Evolutionary conservation across 1,140 invertebrate species (phyloP).

Genomic region (Leptinotarsa undecemlineata): DNA sequence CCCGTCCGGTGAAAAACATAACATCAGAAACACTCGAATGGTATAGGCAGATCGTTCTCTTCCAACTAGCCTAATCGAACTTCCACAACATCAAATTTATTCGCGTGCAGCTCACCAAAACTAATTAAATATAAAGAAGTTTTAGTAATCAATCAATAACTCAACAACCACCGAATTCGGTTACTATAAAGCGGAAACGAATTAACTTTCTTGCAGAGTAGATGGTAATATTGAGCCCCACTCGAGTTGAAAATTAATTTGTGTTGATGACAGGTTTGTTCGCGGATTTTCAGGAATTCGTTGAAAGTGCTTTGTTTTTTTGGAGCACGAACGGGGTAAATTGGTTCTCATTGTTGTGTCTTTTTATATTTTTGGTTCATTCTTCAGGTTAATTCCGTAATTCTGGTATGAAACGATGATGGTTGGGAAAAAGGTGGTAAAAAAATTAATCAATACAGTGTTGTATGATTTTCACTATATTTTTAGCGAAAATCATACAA

Average conservation of each 20-base stretch:
- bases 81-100: slow-evolving; percentile 8
- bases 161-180: slow-evolving; percentile 1
- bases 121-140: slow-evolving; percentile 20
- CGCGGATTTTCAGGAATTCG: neutral
- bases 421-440: too few relatives aligned
- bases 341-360: too few relatives aligned
- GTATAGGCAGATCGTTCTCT: neutral
- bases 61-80: slow-evolving; percentile 14
- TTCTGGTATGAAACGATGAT: too few relatives aligned
- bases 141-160: slow-evolving; percentile 16
- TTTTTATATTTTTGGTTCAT: too few relatives aligned
- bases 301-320: too few relatives aligned
- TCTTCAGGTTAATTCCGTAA: too few relatives aligned
- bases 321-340: too few relatives aligned
- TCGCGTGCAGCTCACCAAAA: neutral
- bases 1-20: neutral
- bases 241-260: slow-evolving; percentile 11
- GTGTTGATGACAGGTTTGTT: neutral
- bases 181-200: neutral
- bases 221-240: neutral
- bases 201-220: slow-evolving; percentile 15
- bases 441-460: too few relatives aligned
- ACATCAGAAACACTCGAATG: neutral
- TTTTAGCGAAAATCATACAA: too few relatives aligned
- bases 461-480: too few relatives aligned